Conservation (phyloP, 2,888 invertebrate genomes). For the Stictocephala bisonia region DNA sequence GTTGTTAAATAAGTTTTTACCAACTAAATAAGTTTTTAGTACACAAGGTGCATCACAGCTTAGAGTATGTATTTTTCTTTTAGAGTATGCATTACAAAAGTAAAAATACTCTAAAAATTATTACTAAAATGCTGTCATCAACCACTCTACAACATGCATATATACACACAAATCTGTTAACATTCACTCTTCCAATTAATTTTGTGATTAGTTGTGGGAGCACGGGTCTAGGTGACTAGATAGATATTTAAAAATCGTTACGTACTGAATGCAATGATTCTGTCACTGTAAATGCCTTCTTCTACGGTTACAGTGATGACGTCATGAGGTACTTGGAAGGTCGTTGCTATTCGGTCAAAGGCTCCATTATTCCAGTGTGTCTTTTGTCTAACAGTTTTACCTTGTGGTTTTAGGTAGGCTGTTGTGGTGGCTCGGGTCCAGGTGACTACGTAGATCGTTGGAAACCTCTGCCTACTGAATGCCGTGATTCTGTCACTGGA, state of each 20-base stretch:
- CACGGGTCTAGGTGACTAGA: constrained; percentile 85
- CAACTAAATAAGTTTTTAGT: too few species aligned
- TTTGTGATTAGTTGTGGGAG: constrained; percentile 95
- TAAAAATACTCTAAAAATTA: too few species aligned
- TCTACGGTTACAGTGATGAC: constrained; percentile 89
- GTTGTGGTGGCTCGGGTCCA: constrained; percentile 90
- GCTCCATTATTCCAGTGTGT: constrained; percentile 79
- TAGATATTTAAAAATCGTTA: constrained; percentile 79
- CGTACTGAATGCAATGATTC: constrained; percentile 88
- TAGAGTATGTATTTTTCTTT: too few species aligned
- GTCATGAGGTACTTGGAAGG: constrained; percentile 89
- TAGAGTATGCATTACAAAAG: too few species aligned
- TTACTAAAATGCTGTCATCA: too few species aligned
- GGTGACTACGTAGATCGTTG: constrained; percentile 81
- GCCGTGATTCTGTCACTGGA: constrained; percentile 88
- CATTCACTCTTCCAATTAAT: too few species aligned
- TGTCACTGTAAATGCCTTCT: constrained; percentile 89
- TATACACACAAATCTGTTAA: too few species aligned
- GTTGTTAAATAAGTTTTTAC: too few species aligned
- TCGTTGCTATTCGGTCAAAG: constrained; percentile 85
- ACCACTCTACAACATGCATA: too few species aligned
- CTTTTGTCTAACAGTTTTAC: too few species aligned
- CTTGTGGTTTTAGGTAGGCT: constrained; percentile 75
- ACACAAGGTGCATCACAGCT: too few species aligned
- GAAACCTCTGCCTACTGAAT: constrained; percentile 85